These are phyloP conservation scores for Dugesia japonica DNA, from an alignment of 2,888 invertebrate genomes.

Conservation along the genomic window DNA sequence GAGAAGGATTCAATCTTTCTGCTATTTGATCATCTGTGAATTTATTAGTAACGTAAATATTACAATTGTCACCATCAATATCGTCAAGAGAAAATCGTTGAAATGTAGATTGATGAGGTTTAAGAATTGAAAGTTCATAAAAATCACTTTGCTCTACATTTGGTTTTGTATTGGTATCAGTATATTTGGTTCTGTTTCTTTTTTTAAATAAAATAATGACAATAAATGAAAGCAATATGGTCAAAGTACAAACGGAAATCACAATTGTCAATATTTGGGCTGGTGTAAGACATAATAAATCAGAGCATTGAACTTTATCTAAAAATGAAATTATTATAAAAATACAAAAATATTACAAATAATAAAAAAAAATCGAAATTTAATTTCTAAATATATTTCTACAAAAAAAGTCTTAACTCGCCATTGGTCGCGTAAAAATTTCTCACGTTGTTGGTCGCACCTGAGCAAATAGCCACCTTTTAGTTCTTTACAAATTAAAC, in stretches of 20 bases:
- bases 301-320: neutral
- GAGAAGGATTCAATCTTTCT: neutral
- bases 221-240: neutral
- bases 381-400: too few species aligned
- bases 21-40: neutral
- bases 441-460: too few species aligned
- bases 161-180: neutral
- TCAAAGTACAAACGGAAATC: neutral
- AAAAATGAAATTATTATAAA: too few species aligned
- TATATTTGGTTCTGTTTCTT: neutral
- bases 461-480: too few species aligned
- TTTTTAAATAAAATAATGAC: slow-evolving; percentile 9
- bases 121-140: neutral
- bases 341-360: too few species aligned
- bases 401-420: too few species aligned
- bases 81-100: neutral
- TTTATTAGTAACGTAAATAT: neutral
- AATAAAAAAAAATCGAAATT: too few species aligned
- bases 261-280: neutral
- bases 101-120: slow-evolving; percentile 2
- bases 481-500: too few species aligned
- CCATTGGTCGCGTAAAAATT: too few species aligned
- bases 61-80: neutral
- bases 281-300: neutral
- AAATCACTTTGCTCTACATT: neutral